Evolutionary conservation across 2,113 vertebrate species (phyloP), one percentile per base, ranked within the genome.

Genomic region (Austrofundulus limnaeus): DNA sequence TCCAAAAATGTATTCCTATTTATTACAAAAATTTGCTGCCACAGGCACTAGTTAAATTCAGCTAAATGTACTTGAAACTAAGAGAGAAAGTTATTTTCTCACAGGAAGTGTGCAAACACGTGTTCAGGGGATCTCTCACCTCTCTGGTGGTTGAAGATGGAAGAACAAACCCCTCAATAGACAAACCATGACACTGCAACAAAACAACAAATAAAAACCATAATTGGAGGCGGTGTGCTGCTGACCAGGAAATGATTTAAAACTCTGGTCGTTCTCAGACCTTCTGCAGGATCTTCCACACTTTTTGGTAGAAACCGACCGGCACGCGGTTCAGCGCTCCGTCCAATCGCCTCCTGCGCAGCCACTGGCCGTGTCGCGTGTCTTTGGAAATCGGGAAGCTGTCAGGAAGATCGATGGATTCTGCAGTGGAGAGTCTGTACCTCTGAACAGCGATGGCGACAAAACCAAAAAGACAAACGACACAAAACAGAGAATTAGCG

Each of bases 201-300:
- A 66, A 20, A 74, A 45, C n/a, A 0, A 16, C 31, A 34, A 10
- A n/a, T n/a, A n/a, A n/a, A n/a, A n/a, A n/a, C n/a, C n/a, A n/a
- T n/a, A n/a, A n/a, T n/a, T n/a, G n/a, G n/a, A n/a, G n/a, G n/a
- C n/a, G n/a, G n/a, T n/a, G n/a, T n/a, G n/a, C n/a, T n/a, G n/a
- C n/a, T n/a, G n/a, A n/a, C n/a, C n/a, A n/a, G n/a, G n/a, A n/a
- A n/a, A n/a, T n/a, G n/a, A n/a, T 9, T 24, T 11, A 8, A 15
- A 16, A 7, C 21, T 49, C 25, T 28, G 3, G 2, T 49, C 24
- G 11, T 24, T 31, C 12, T 20, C 38, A 13, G 47, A 75, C 96
- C 93, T 98, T 98, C 87, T 99, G 96, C 53, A 99, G 89, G 81
- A 98, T 90, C 88, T 93, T 95, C 97, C 97, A 99, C 48, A 99